These are phyloP conservation scores for Motacilla alba DNA, from an alignment of 2,113 vertebrate genomes.

Conservation along the genomic window DNA sequence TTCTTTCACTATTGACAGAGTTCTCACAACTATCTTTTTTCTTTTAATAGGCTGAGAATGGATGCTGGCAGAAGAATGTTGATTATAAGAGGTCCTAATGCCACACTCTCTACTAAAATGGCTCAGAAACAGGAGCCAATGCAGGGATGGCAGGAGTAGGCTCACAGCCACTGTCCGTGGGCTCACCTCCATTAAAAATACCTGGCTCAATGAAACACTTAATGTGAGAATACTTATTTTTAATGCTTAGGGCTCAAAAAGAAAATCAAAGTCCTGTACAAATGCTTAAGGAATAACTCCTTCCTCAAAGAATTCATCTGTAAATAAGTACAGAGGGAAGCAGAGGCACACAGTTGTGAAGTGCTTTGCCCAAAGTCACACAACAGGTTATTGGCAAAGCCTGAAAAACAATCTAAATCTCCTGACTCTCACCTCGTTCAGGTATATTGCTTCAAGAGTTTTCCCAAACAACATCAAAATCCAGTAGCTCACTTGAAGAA, in stretches of 20 bases:
- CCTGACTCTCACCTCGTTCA: not conserved
- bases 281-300: not conserved
- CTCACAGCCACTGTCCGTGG: not conserved
- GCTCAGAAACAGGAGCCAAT: slow-evolving; percentile 15
- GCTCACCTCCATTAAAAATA: slow-evolving; percentile 9
- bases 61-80: slow-evolving; percentile 7
- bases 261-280: not conserved
- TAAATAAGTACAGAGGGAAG: not conserved
- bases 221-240: slow-evolving; percentile 7
- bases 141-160: not conserved
- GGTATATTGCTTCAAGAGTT: not conserved
- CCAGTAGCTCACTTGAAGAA: not conserved
- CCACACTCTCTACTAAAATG: not conserved
- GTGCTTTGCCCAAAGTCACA: not conserved
- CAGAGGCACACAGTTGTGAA: not conserved
- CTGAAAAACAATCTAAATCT: not conserved
- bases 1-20: slow-evolving; percentile 66
- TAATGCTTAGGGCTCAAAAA: not conserved
- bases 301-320: not conserved
- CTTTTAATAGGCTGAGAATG: slow-evolving; percentile 63
- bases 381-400: not conserved
- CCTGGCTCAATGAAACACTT: not conserved
- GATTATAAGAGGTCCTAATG: slow-evolving; percentile 24
- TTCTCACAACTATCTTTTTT: slow-evolving; percentile 61
- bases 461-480: not conserved